These are phyloP conservation scores for Esperia sulphurella DNA, from an alignment of 2,888 invertebrate genomes.

Conservation along the genomic window DNA sequence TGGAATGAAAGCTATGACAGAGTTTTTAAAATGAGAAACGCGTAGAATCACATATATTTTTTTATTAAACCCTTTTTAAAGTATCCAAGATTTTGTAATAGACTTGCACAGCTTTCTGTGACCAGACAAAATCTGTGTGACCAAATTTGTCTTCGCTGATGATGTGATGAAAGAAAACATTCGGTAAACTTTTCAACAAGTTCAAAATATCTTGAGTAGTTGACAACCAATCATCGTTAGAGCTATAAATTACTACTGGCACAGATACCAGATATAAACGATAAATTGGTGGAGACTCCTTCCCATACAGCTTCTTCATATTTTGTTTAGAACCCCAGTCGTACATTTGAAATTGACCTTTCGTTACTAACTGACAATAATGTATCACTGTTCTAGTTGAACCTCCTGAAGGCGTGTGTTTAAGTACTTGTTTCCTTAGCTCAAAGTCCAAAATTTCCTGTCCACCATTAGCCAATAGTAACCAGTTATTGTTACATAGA, in stretches of 20 bases:
- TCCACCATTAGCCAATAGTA: slow-evolving; percentile 35
- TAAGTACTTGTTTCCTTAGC: slow-evolving; percentile 19
- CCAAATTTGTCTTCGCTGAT: slow-evolving; percentile 29
- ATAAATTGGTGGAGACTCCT: slow-evolving; percentile 25
- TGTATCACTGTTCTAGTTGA: slow-evolving; percentile 42
- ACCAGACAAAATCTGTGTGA: slow-evolving; percentile 45
- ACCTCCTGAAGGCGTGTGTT: slow-evolving; percentile 27
- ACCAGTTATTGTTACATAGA: slow-evolving; percentile 31
- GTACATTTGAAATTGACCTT: slow-evolving; percentile 36
- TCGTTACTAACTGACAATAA: slow-evolving; percentile 40
- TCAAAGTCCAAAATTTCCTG: slow-evolving; percentile 15
- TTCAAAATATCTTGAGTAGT: slow-evolving; percentile 26
- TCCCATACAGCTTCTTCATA: slow-evolving; percentile 21
- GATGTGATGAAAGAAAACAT: slow-evolving; percentile 26
- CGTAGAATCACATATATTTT: too few species aligned
- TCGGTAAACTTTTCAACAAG: slow-evolving; percentile 24
- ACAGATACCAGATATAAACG: slow-evolving; percentile 26
- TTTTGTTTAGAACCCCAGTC: slow-evolving; percentile 28
- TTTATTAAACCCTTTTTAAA: too few species aligned
- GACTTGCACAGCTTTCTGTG: slow-evolving; percentile 23
- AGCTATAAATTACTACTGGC: slow-evolving; percentile 34
- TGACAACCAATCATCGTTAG: slow-evolving; percentile 39
- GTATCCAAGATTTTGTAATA: too few species aligned
- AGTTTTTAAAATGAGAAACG: too few species aligned
- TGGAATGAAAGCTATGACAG: too few species aligned